Conservation (phyloP, 2,113 vertebrate species). For the Bungarus multicinctus region DNA sequence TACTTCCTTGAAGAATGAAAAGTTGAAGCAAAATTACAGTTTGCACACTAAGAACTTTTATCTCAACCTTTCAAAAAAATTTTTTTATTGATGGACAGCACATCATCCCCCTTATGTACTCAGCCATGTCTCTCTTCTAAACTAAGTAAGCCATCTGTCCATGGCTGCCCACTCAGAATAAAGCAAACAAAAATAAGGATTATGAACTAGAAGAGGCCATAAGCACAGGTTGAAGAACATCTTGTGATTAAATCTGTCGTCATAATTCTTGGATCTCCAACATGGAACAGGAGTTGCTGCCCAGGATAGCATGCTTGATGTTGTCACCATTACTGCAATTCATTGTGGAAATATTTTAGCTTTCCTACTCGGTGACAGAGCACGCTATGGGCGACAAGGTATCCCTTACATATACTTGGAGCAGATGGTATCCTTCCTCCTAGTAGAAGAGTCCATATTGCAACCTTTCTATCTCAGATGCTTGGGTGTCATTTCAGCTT, state of each 20-base stretch:
- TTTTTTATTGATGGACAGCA: not conserved
- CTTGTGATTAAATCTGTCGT: not conserved
- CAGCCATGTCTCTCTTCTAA: not conserved
- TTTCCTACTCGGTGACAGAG: not conserved
- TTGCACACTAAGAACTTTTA: not conserved
- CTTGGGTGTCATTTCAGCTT: not conserved
- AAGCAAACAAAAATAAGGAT: too few species aligned
- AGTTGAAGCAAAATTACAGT: not conserved
- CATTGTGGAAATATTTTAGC: not conserved
- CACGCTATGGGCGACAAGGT: not conserved
- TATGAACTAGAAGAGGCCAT: not conserved
- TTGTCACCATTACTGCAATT: not conserved
- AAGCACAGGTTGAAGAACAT: not conserved
- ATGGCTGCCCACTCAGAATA: not conserved
- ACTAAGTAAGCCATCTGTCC: not conserved
- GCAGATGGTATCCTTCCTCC: not conserved
- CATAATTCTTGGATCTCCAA: not conserved
- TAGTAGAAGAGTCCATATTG: constrained; percentile 12
- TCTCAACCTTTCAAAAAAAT: not conserved
- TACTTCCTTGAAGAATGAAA: not conserved
- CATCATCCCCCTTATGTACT: not conserved
- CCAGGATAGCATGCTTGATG: not conserved
- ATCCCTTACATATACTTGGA: constrained; percentile 6
- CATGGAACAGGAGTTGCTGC: not conserved
- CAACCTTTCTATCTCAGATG: not conserved